Base-by-base conservation (phyloP, 2,797 vertebrate genomes). In the Notolepis coatsorum region DNA sequence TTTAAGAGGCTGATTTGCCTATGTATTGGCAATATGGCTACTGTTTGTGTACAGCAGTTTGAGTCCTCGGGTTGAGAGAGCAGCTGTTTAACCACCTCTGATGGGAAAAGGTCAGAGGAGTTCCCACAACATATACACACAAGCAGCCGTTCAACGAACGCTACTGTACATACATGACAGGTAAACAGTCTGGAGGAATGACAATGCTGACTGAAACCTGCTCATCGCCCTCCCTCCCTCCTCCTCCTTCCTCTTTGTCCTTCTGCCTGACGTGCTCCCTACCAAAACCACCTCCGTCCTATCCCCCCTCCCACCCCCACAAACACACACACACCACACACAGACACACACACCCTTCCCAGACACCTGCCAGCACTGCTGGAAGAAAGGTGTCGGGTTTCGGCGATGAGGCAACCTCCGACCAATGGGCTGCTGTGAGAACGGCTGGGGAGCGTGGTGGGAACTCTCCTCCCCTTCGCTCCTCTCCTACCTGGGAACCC, bases 381-480 rank as follows among this genome's bases (percentile, higher is more conserved):
- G 49, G 39, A 61, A 60, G 56, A 78, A 81, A 9, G 67, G 88
- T 66, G 82, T 91, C 84, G 15, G 4, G 68, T 92, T 91, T 81
- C 87, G 86, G 56, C 75, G 71, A 85, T 92, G 90, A 92, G 78
- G 90, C 87, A 91, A 92, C 68, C 54, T 82, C 65, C 74, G 46
- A 76, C 91, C 92, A 93, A 94, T 93, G 78, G 82, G 86, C 89
- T 79, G 77, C 61, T 85, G 90, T 92, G 92, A 91, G 91, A 94
- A 93, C 87, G 80, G 86, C 86, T 81, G 84, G 82, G 70, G 75
- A 89, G 88, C 79, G 87, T 89, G 94, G 93, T 95, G 94, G 93
- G 94, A 95, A 95, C 76, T 94, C 94, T 94, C 93, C 94, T 91
- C 94, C 94, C 93, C 81, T n/a, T 89, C 83, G 69, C 71, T 79